Base-by-base conservation (phyloP, 2,888 invertebrate species). In the Drosophila conformis region DNA sequence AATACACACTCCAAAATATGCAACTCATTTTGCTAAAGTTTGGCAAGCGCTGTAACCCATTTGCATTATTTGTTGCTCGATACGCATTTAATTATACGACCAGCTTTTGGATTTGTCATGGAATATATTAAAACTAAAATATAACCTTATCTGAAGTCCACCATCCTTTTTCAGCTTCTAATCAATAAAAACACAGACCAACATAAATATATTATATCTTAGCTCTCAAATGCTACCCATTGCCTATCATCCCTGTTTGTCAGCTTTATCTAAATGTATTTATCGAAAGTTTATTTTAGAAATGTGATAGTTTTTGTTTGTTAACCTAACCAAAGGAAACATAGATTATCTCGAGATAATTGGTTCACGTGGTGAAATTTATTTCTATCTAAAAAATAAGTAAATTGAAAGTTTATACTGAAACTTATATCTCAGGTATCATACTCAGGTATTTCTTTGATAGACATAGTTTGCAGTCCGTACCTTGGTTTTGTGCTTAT, bases 1-100 rank as follows among this genome's bases (percentile, higher is more conserved):
- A 73, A 82, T 71, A 74, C 51, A 61, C 13, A 53, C 75, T 62
- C 60, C 79, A 65, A 84, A 84, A 84, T 87, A 84, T 84, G 87
- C 89, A 83, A 75, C 79, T 76, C 79, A 78, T 89, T 85, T 75
- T 35, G 62, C 61, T 31, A 68, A 74, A 58, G 53, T 52, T 65
- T 54, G 62, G 48, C 67, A 46, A 60, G 21, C 58, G 21, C 18
- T 40, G n/a, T 13, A 15, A 11, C 65, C 31, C 77, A 85, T 83
- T 83, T 86, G 80, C 88, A 89, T 84, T 89, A 84, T 87, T 84
- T 82, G 70, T 71, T 52, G 69, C 57, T 76, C 85, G 87, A 87
- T 79, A 83, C 82, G 87, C 84, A 89, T 85, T 89, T 87, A 85
- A 85, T 87, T 85, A 84, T 80, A 71, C 65, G 54, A 38, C 36